Percentiles rank a stretch among this genome's conserved stretches.
phyloP scores from a whole-genome alignment of 2,888 invertebrate genomes.

The Nasonovia ribisnigri region DNA sequence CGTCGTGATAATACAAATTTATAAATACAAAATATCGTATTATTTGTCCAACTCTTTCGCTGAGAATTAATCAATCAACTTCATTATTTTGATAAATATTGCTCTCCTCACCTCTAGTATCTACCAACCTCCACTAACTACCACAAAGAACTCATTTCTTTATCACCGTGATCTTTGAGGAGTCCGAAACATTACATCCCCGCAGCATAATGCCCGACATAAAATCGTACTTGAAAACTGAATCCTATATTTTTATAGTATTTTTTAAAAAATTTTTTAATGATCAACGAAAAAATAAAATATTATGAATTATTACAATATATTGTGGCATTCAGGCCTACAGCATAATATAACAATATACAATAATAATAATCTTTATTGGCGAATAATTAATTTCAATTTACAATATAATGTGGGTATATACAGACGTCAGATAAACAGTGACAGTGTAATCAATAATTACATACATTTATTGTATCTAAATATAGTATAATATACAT shows the following conservation, averaged over 20 bases:
- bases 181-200: conserved; percentile 20
- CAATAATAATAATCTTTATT: not conserved
- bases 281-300: too few species aligned
- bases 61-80: conserved; percentile 30
- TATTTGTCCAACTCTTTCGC: not conserved
- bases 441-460: too few species aligned
- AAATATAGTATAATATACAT: too few species aligned
- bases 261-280: too few species aligned
- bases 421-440: too few species aligned
- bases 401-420: not conserved
- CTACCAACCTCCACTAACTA: too few species aligned
- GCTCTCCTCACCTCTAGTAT: not conserved
- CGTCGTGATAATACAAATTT: too few species aligned
- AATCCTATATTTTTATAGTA: not conserved
- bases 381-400: not conserved
- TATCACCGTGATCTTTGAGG: conserved; percentile 29
- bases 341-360: not conserved
- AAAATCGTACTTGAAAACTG: conserved; percentile 22
- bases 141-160: conserved; percentile 16
- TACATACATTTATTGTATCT: too few species aligned
- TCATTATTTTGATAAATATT: conserved; percentile 6
- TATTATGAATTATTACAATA: not conserved
- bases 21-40: not conserved
- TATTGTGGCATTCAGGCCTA: not conserved
- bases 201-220: not conserved